Evolutionary conservation across 2,113 vertebrate species (phyloP), one percentile per base, ranked within the genome.

Genomic region (Oriolus oriolus): DNA sequence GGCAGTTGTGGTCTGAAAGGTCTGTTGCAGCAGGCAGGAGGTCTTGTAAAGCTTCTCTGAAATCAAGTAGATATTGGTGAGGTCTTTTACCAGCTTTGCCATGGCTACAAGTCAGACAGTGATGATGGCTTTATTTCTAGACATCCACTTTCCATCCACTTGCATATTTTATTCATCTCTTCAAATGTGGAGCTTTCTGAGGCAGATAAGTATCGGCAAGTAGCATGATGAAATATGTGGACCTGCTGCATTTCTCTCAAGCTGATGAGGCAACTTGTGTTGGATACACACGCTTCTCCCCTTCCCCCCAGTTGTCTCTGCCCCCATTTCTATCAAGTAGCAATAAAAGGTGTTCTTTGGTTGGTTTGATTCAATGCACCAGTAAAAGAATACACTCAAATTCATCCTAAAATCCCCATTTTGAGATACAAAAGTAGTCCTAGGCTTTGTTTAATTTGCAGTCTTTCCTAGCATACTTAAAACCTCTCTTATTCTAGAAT

Each of bases 241-340:
- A 80, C 33, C 18, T 30, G 13, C 44, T 74, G 73, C 3, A 3
- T 59, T 86, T 87, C 16, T 54, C 44, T 63, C 5, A 60, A 9
- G 57, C 49, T 59, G 45, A 33, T 77, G 45, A 45, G n/a, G 68
- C 45, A 90, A 26, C 28, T 69, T 35, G 16, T 45, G n/a, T 39
- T 66, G 54, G 28, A 54, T 74, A 39, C 33, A 50, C 16, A 8
- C 0, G 0, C 35, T 84, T 61, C 4, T 1, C 14, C 4, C 3
- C 19, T 76, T 52, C 24, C 23, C 4, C 22, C 5, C 13, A 4
- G 45, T 87, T 49, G 31, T 53, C 31, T 49, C 16, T 82, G 16
- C 11, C 16, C 5, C 5, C 0, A 1, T 68, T 93, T 79, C 41
- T 49, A 1, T 68, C 33, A 60, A 78, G 31, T 23, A 56, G 37